Conservation (phyloP, 2,113 vertebrate species). For the Pardalotus punctatus region DNA sequence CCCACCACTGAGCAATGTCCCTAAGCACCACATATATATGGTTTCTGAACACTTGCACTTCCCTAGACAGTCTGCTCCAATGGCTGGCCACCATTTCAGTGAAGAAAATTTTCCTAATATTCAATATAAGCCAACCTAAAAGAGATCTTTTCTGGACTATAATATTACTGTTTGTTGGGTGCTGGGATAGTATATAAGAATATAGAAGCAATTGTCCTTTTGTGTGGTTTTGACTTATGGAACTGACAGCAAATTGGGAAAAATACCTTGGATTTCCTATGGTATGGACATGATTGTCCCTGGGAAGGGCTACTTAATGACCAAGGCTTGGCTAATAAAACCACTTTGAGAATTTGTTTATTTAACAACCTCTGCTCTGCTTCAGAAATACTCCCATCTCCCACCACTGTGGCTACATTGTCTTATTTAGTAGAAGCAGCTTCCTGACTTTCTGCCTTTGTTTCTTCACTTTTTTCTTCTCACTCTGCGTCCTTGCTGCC, state of each 20-base stretch:
- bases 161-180: neutral
- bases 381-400: neutral
- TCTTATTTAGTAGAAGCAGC: neutral
- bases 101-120: neutral
- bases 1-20: neutral
- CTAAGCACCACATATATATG: neutral
- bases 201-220: neutral
- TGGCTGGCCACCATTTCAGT: neutral
- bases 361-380: neutral
- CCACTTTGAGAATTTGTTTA: neutral
- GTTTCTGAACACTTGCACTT: neutral
- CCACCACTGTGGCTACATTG: neutral
- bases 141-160: neutral
- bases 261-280: neutral
- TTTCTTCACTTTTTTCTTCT: neutral
- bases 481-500: neutral
- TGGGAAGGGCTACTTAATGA: neutral
- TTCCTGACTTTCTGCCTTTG: neutral
- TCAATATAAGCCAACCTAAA: neutral
- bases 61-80: neutral
- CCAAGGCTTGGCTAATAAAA: neutral
- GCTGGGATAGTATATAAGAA: neutral
- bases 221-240: neutral
- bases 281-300: neutral
- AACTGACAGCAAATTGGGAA: neutral